Evolutionary conservation across 2,888 invertebrate genomes (phyloP), one percentile per base, ranked within the genome.

Genomic region (Andrena flavipes): DNA sequence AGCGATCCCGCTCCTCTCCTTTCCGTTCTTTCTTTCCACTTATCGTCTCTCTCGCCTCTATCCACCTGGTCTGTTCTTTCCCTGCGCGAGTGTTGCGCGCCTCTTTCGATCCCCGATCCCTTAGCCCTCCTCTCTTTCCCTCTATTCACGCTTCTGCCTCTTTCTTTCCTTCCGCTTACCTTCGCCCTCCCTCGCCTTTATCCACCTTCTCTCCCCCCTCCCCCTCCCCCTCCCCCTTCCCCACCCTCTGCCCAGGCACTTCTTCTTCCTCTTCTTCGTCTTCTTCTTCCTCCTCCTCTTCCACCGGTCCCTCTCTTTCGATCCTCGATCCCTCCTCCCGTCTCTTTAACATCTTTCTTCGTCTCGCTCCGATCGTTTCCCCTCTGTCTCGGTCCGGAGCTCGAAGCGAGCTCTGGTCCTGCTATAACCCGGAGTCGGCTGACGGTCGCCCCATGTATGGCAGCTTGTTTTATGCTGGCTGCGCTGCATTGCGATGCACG

Each of bases 371-470:
- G 54, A n/a, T 26, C 56, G 73, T 71, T 84, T 64, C 67, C 77
- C 63, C 59, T 83, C 83, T 80, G 71, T 84, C 81, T 82, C 65
- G 60, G 75, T 77, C 29, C 73, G 68, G 33, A 60, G 80, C 82
- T 78, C 75, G 76, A 63, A 82, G 80, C 72, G 79, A 84, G 88
- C 90, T 89, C 90, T 89, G 91, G 90, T 91, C 89, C 90, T 90
- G 90, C 91, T 91, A 90, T 91, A 91, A 90, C 90, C 89, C 87
- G 88, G 91, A 91, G 91, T 91, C 89, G 91, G 91, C 91, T 92
- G 93, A 93, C 93, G 93, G 92, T 93, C 93, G 92, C 93, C 93
- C 93, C 93, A 93, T 93, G 93, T 93, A 93, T 93, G 93, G 93
- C 93, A 93, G 93, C 93, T 93, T 93, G 93, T 93, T 93, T 93